phyloP scores from a whole-genome alignment of 2,113 vertebrate species.

The Perccottus glenii region DNA sequence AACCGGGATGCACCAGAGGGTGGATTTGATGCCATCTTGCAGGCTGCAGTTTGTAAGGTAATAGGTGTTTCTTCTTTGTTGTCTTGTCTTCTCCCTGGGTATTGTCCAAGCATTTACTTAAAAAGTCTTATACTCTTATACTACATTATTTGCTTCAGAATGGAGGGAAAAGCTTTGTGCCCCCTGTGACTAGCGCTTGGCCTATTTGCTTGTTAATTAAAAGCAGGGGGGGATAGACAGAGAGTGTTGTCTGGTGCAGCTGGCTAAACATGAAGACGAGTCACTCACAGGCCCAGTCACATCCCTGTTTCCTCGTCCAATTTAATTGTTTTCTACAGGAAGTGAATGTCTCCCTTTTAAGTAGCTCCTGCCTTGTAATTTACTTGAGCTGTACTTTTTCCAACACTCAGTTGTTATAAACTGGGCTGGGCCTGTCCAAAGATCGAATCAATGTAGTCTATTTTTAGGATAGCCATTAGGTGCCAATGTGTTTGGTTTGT shows the following conservation, averaged over 20 bases:
- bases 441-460: not conserved
- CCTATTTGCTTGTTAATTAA: slow-evolving; percentile 50
- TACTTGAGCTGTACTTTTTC: slow-evolving; percentile 26
- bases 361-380: slow-evolving; percentile 58
- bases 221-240: slow-evolving; percentile 38
- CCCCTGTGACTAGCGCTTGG: slow-evolving; percentile 24
- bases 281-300: slow-evolving; percentile 24
- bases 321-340: slow-evolving; percentile 53
- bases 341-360: slow-evolving; percentile 37
- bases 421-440: not conserved
- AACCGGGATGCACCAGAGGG: slow-evolving; percentile 96
- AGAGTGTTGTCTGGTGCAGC: slow-evolving; percentile 60
- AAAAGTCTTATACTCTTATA: not conserved
- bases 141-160: not conserved
- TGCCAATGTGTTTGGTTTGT: not conserved
- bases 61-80: too few relatives aligned
- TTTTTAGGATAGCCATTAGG: not conserved
- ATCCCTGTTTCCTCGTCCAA: slow-evolving; percentile 8
- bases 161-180: not conserved
- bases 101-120: slow-evolving; percentile 14
- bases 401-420: slow-evolving; percentile 11
- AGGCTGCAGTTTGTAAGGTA: slow-evolving; percentile 96
- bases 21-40: slow-evolving; percentile 93
- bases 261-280: slow-evolving; percentile 58
- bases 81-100: too few relatives aligned